Evolutionary conservation across 2,113 vertebrate species (phyloP), one percentile per base, ranked within the genome.

Genomic region (Scytalopus superciliaris): DNA sequence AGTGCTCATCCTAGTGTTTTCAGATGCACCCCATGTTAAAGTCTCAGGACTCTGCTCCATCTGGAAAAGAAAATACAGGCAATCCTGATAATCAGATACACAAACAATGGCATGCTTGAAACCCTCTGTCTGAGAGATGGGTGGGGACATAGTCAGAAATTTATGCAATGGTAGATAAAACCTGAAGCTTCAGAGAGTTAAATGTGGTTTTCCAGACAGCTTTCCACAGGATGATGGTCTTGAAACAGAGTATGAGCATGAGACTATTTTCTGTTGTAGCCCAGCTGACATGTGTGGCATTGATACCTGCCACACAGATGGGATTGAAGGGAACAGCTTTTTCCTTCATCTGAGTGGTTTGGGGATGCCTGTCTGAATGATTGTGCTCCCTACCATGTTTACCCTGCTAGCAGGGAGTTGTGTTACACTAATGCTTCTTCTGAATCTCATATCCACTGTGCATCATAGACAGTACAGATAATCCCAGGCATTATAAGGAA

Each of bases 271-370:
- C 56, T 69, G 13, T 60, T 39, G 44, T 50, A 82, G 40, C n/a
- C 44, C 23, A 73, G 6, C 4, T 35, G 44, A 39, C 40, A 27
- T 0, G 0, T 55, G 19, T 30, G 24, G 2, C 52, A 30, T 24
- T 68, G 30, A 59, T 28, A 55, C 3, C 8, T 55, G 62, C 17
- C 52, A 68, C 33, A 52, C 3, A 68, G 35, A 17, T 52, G 55
- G 37, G 23, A 35, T 3, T 6, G 40, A 47, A 81, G 47, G 19
- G 33, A 52, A 11, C 21, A 69, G 6, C 6, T 47, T 84, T 66
- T 77, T 22, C 24, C 14, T 56, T 62, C 8, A 10, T 27, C 24
- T 2, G 35, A 39, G 7, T n/a, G 13, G 6, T 37, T 84, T n/a
- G 39, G 37, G 14, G 14, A 74, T 87, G 28, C 50, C 40, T 19